A percentile compares a stretch with the other conserved stretches of the same genome.
Evolutionary conservation across 2,888 invertebrate species (phyloP).

Genomic region (Zaprionus obscuricornis): DNA sequence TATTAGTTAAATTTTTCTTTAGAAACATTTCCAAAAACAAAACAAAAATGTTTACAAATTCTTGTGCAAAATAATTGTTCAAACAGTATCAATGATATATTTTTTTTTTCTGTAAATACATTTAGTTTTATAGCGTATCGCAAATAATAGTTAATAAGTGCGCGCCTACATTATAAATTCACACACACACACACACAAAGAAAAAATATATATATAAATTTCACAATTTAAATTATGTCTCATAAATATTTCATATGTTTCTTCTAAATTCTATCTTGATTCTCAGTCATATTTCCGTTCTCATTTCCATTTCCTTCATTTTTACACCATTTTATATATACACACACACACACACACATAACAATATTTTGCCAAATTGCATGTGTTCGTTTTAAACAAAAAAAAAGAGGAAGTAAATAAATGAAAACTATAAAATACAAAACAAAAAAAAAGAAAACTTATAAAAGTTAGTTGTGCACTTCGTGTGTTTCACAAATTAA

Average conservation of each 20-base stretch:
- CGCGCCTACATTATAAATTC: constrained; percentile 43
- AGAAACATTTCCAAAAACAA: constrained; percentile 34
- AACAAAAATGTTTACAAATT: constrained; percentile 17
- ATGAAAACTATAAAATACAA: constrained; percentile 3
- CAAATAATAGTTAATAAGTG: constrained; percentile 64
- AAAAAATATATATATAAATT: background rate
- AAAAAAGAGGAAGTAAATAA: constrained; percentile 18
- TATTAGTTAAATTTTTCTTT: constrained; percentile 40
- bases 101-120: constrained; percentile 71
- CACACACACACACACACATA: background rate
- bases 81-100: constrained; percentile 26
- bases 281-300: constrained; percentile 37
- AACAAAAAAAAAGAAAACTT: constrained; percentile 12
- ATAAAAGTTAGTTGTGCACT: constrained; percentile 42
- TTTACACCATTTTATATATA: background rate
- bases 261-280: too few relatives aligned
- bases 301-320: constrained; percentile 1
- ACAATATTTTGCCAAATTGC: constrained; percentile 63
- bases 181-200: constrained; percentile 29
- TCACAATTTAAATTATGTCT: too few relatives aligned
- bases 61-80: constrained; percentile 12
- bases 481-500: constrained; percentile 60
- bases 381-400: constrained; percentile 67
- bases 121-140: constrained; percentile 58
- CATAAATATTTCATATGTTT: too few relatives aligned